These are phyloP conservation scores for Rhynchomys soricoides DNA, from an alignment of 2,113 vertebrate species.

Conservation along the genomic window DNA sequence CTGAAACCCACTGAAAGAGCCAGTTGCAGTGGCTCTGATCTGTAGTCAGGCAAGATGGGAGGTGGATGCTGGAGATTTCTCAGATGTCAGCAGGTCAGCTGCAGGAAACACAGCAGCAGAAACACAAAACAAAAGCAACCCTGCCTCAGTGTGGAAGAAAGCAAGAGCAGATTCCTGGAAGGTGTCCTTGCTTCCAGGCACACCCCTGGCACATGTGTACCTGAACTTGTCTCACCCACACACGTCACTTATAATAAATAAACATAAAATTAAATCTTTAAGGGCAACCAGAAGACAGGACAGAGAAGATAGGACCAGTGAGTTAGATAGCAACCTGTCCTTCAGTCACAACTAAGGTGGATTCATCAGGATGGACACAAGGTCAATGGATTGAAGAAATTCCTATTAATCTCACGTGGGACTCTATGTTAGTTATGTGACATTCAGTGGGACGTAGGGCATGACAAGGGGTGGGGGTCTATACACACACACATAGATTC, in stretches of 20 bases:
- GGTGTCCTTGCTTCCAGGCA: background rate
- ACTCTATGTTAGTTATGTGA: background rate
- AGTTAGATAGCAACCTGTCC: constrained; percentile 22
- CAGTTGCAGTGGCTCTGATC: too few species aligned
- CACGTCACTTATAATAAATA: background rate
- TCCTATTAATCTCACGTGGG: background rate
- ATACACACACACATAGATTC: too few species aligned
- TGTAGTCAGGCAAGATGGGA: background rate
- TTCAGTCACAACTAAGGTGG: constrained; percentile 39
- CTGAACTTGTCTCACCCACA: fast-evolving
- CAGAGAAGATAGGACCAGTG: background rate
- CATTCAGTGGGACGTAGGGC: fast-evolving
- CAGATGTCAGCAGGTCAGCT: too few species aligned
- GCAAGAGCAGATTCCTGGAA: background rate
- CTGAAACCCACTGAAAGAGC: background rate
- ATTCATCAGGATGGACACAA: background rate
- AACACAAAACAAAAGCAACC: background rate
- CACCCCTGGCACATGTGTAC: too few species aligned
- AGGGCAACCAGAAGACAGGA: background rate
- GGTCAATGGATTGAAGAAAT: background rate
- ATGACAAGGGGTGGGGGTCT: fast-evolving
- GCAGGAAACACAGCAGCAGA: fast-evolving
- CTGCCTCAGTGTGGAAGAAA: too few species aligned
- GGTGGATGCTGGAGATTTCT: background rate
- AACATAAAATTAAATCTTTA: background rate